Evolutionary conservation across 2,797 vertebrate genomes (phyloP).

Genomic region (Chiroxiphia lanceolata): DNA sequence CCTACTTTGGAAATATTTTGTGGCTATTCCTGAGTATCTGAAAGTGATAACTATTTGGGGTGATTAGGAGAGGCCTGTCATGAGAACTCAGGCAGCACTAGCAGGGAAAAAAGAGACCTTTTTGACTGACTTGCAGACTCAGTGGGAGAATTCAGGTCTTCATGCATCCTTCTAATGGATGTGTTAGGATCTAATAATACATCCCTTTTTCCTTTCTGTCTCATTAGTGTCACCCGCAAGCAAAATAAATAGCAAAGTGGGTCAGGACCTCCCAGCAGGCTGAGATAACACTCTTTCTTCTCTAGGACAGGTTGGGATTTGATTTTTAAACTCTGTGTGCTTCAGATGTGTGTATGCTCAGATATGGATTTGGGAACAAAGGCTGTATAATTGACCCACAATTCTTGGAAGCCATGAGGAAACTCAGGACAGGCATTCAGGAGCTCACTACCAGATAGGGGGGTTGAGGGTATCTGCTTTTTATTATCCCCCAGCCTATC

Average conservation of each 20-base stretch:
- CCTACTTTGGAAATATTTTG: background rate
- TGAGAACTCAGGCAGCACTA: background rate
- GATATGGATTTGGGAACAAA: background rate
- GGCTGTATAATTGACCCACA: background rate
- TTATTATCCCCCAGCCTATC: background rate
- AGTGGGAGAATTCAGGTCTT: conserved; percentile 20
- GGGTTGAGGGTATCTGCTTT: background rate
- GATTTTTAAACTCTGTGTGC: background rate
- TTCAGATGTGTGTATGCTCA: background rate
- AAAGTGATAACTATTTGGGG: background rate
- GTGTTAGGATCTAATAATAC: conserved; percentile 45
- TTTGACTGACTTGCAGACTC: background rate
- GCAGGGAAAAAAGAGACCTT: background rate
- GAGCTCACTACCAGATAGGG: background rate
- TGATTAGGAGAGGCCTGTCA: background rate
- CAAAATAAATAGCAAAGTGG: conserved; percentile 57
- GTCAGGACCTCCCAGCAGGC: conserved; percentile 52
- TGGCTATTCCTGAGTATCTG: background rate
- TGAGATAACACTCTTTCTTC: background rate
- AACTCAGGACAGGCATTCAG: background rate
- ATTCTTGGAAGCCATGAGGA: background rate
- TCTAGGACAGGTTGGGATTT: background rate
- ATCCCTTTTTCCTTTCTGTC: background rate
- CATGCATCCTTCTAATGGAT: background rate
- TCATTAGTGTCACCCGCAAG: conserved; percentile 21